phyloP scores from a whole-genome alignment of 2,797 vertebrate genomes.

The Chrosomus eos region DNA sequence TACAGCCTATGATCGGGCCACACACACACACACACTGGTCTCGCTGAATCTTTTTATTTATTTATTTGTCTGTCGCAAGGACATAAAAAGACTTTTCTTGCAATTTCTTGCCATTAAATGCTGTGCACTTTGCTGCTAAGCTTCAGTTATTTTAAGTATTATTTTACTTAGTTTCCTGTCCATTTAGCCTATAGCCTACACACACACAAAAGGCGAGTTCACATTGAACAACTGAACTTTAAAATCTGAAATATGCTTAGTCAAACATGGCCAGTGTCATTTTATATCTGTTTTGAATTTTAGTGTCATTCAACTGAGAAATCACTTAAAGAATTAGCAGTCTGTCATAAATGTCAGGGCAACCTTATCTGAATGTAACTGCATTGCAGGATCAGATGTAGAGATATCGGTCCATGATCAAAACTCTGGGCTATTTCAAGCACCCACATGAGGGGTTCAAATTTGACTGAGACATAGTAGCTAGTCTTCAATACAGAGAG shows the following conservation, averaged over 20 bases:
- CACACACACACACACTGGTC: neutral
- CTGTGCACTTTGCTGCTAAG: neutral
- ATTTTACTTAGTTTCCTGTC: neutral
- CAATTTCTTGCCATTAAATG: constrained; percentile 4
- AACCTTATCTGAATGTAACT: neutral
- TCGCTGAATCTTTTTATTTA: neutral
- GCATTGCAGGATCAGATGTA: neutral
- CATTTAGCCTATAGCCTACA: neutral
- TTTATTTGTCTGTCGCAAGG: neutral
- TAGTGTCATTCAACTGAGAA: constrained; percentile 2
- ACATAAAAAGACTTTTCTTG: constrained; percentile 11
- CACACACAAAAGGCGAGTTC: neutral
- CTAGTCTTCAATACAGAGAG: neutral
- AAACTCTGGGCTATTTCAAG: neutral
- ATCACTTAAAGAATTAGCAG: neutral
- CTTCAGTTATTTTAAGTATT: neutral
- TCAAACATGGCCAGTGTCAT: neutral
- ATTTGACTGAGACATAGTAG: neutral
- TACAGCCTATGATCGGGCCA: no score
- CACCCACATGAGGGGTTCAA: neutral
- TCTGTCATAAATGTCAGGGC: neutral
- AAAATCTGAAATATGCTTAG: constrained; percentile 7
- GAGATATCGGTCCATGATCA: constrained; percentile 3
- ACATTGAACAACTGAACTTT: neutral
- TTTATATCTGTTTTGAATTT: neutral